Evolutionary conservation across 2,888 invertebrate species (phyloP).

Genomic region (Nomada lathburiana): DNA sequence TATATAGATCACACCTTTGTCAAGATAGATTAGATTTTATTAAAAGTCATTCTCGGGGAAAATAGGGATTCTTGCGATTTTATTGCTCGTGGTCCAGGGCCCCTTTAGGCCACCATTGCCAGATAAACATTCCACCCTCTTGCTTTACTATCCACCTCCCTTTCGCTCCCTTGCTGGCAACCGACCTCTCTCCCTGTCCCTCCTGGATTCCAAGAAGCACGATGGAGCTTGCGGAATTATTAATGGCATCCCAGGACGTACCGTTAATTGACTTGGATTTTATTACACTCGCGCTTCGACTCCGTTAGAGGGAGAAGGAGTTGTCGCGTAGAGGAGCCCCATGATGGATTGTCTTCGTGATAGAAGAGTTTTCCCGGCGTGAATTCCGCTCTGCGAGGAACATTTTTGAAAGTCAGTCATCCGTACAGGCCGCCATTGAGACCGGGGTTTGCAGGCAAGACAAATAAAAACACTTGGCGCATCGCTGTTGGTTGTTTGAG

Average conservation of each 20-base stretch:
- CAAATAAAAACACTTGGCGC: slow-evolving; percentile 59
- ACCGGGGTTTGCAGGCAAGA: slow-evolving; percentile 23
- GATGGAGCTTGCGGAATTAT: slow-evolving; percentile 74
- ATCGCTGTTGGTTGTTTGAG: slow-evolving; percentile 1
- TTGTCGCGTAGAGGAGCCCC: slow-evolving; percentile 61
- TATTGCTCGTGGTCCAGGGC: slow-evolving; percentile 30
- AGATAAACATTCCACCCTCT: slow-evolving; percentile 47
- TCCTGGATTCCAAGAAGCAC: slow-evolving; percentile 58
- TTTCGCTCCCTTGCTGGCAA: slow-evolving; percentile 22
- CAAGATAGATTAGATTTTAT: slow-evolving; percentile 2
- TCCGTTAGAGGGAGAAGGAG: slow-evolving; percentile 61
- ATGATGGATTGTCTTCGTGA: slow-evolving; percentile 58
- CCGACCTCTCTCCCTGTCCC: slow-evolving; percentile 4
- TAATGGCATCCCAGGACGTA: slow-evolving; percentile 78
- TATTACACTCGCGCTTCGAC: slow-evolving; percentile 76
- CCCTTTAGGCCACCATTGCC: slow-evolving; percentile 51
- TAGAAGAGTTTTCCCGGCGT: slow-evolving; percentile 51
- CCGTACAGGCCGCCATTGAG: slow-evolving; percentile 58
- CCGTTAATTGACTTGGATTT: slow-evolving; percentile 81
- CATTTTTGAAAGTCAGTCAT: slow-evolving; percentile 64
- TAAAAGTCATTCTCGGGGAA: slow-evolving; percentile 21
- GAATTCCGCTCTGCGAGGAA: slow-evolving; percentile 52
- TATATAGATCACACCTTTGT: background rate
- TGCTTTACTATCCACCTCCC: slow-evolving; percentile 30
- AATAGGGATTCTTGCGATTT: slow-evolving; percentile 27